Evolutionary conservation across 2,797 vertebrate genomes (phyloP), one percentile per base, ranked within the genome.

Genomic region (Anguilla anguilla): DNA sequence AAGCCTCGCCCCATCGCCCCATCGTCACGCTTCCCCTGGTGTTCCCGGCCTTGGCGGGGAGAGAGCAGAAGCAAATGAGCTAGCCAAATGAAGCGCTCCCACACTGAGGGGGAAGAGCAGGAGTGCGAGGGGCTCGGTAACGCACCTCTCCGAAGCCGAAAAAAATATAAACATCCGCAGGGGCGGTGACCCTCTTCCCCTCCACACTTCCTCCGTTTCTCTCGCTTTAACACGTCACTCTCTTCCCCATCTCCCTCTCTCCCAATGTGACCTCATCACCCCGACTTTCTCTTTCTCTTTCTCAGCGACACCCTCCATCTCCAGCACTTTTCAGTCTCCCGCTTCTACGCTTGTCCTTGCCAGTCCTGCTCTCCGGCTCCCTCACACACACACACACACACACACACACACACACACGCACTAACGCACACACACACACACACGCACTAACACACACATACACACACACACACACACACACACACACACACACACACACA

Each of bases 291-390:
- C 28, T 77, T 19, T 77, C 74, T 43, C 28, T 72, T 31, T 77
- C 74, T 77, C 39, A 77, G 74, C 39, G 39, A 74, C 28, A 74
- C 69, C 25, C 67, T 31, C 19, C 6, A 67, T n/a, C 11, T 35
- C 7, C 28, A 35, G 25, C 11, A 17, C 69, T 77, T 77, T 88
- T 82, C 39, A 31, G 13, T 35, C 3, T 31, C 86, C 28, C 46
- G 15, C 46, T 74, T 69, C 85, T 43, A 46, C 28, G n/a, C 39
- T 72, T 25, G 51, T 89, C 25, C 9, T 28, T 89, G 67, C 77
- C 1, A 13, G 51, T 28, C 83, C 88, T 83, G 81, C 87, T 84
- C 89, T 85, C 88, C 87, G 57, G 6, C 11, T 89, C 87, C 86
- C 84, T 31, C 81, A 84, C 25, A 3, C 85, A 85, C 28, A 43